Base-by-base conservation (phyloP, 2,797 vertebrate genomes). In the Lepilemur ruficaudatus region DNA sequence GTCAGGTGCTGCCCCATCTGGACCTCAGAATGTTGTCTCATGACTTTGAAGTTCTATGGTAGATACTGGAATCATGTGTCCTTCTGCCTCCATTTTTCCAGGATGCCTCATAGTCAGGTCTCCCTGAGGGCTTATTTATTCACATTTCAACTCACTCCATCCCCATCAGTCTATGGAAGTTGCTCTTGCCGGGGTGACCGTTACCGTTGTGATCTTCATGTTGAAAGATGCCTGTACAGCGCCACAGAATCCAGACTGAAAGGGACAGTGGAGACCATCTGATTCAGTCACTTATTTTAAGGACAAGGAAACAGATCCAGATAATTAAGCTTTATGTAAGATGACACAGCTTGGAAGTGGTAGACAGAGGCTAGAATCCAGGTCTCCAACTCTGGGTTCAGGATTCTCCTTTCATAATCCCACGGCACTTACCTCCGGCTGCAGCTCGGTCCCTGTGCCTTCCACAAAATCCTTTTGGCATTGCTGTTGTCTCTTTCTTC, bases 61-160 rank as follows among this genome's bases (percentile, higher is more conserved):
- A 55, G 55, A 90, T 81, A 22, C 20, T 78, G 25, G 35, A 46
- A 92, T 28, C 38, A 22, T 70, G 12, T 63, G 25, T 76, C 30
- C n/a, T 87, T 95, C 57, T 67, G 57, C 89, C 61, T 89, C 6
- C 20, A 14, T 69, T 85, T 94, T 89, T 89, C 88, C 15, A 55
- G 75, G 32, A 48, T 2, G 46, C 48, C 63, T 85, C 32, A 5
- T 43, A 25, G 22, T 32, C 7, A 23, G 22, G 10, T 92, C 80
- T 75, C 38, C 89, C 57, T 2, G 9, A 52, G n/a, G 43, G 46
- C 32, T 23, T 59, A 17, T 43, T 46, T 85, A 50, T 30, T 86
- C 76, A 52, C 52, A 35, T 84, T 96, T 76, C 38, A 81, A 7
- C 9, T 52, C 35, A 55, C 4, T 20, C 20, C 35, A 20, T 65